A percentile compares a stretch with the other conserved stretches of the same genome.
Conservation (phyloP, 2,113 vertebrate genomes). For the Electrona antarctica region DNA sequence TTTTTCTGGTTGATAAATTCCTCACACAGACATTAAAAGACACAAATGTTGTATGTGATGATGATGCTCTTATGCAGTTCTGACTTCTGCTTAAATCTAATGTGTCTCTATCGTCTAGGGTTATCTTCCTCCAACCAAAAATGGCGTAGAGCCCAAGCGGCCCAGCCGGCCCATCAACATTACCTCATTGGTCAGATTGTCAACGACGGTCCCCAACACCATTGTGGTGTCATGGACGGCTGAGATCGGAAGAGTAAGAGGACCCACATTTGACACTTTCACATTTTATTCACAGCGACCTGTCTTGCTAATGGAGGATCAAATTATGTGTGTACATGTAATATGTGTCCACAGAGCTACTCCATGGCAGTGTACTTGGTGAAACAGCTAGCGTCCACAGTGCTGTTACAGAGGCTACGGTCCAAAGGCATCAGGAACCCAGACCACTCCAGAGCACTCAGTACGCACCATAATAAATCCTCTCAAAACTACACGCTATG, state of each 20-base stretch:
- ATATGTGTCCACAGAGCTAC: slow-evolving; percentile 85
- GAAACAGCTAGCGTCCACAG: slow-evolving; percentile 95
- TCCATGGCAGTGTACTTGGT: slow-evolving; percentile 98
- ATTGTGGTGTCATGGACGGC: slow-evolving; percentile 98
- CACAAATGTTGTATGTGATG: too few species aligned
- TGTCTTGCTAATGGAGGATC: neutral
- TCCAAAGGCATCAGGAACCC: slow-evolving; percentile 98
- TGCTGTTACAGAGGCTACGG: slow-evolving; percentile 94
- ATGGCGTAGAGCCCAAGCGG: slow-evolving; percentile 98
- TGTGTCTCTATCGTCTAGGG: slow-evolving; percentile 76
- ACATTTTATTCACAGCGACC: too few species aligned
- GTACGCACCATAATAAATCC: slow-evolving; percentile 76
- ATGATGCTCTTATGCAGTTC: too few species aligned
- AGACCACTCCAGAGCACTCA: slow-evolving; percentile 97
- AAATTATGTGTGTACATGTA: neutral
- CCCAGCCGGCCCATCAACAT: slow-evolving; percentile 99
- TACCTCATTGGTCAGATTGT: slow-evolving; percentile 96
- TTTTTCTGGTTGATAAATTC: neutral
- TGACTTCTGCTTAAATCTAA: too few species aligned
- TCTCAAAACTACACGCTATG: neutral
- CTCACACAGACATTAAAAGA: neutral
- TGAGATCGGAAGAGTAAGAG: slow-evolving; percentile 93
- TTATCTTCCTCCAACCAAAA: slow-evolving; percentile 99
- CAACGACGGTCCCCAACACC: slow-evolving; percentile 97
- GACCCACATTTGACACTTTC: neutral